These are phyloP conservation scores for Catonia carolina DNA, from an alignment of 2,888 invertebrate genomes.

Conservation along the genomic window DNA sequence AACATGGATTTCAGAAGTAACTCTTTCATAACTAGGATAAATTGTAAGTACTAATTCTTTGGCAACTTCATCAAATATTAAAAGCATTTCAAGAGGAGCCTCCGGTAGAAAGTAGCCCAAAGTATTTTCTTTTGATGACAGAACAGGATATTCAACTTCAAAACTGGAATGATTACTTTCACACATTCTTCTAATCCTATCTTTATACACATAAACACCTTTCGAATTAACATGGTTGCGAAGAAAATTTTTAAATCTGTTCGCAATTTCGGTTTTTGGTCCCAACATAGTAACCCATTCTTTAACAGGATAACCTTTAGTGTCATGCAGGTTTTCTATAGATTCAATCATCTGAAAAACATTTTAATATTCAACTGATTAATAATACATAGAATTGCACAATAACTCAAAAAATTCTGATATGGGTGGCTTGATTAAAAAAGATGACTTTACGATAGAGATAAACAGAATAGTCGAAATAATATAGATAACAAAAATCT, in stretches of 20 bases:
- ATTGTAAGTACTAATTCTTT: conserved; percentile 86
- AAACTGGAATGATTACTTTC: conserved; percentile 63
- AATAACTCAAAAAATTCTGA: too few relatives aligned
- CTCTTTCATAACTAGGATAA: conserved; percentile 93
- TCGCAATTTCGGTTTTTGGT: conserved; percentile 91
- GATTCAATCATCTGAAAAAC: conserved; percentile 77
- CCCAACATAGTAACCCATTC: conserved; percentile 97
- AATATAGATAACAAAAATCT: too few relatives aligned
- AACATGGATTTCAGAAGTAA: conserved; percentile 89
- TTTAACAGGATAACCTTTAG: conserved; percentile 87
- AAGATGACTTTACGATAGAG: neutral
- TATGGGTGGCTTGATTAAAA: neutral
- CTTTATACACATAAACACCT: conserved; percentile 79
- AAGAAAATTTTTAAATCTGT: conserved; percentile 80
- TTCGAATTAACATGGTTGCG: conserved; percentile 82
- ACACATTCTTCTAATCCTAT: conserved; percentile 91
- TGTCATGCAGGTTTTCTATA: conserved; percentile 96
- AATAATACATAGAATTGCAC: too few relatives aligned
- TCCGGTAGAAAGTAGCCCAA: conserved; percentile 96
- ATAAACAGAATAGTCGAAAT: too few relatives aligned
- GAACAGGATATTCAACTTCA: conserved; percentile 74
- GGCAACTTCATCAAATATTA: conserved; percentile 89
- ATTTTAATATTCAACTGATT: too few relatives aligned
- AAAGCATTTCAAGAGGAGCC: conserved; percentile 94
- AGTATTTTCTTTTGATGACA: conserved; percentile 87